Base-by-base conservation (phyloP, 2,888 invertebrate genomes). In the Andricus curvator region DNA sequence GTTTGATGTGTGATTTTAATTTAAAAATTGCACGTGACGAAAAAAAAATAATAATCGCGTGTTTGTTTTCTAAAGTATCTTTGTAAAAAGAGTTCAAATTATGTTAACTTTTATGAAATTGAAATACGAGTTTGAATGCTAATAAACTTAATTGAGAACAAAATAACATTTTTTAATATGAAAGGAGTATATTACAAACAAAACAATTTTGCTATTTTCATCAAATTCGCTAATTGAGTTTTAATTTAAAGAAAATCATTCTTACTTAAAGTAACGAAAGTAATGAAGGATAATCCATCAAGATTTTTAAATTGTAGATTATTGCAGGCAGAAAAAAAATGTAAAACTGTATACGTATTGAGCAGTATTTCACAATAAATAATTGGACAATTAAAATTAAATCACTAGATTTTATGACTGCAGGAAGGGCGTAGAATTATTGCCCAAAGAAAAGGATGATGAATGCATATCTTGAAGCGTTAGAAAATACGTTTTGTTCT, bases 361-460 rank as follows among this genome's bases (percentile, higher is more conserved):
- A 51, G 17, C 51, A 51, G 22, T 11, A 60, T 60, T 22, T 8
- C 22, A 22, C 51, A 56, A n/a, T n/a, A 56, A n/a, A 56, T 66
- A 66, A 66, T 66, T 66, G 66, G 66, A n/a, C 37, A 66, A 20
- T 41, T 66, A 66, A 37, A 66, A 66, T 41, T 66, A 37, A 66
- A 66, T 66, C 37, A 66, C 9, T 20, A 11, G 11, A 22, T 2
- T 22, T 37, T 66, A 2, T 9, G 15, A 25, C 8, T n/a, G 56
- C 56, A 65, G 29, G 29, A 65, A 65, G 29, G 17, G 62, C 11
- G n/a, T 15, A 62, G 11, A 66, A 65, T 33, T 8, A 65, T 65
- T 29, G 20, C 64, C 66, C 76, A 79, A 79, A 86, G 84, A 84
- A 87, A 87, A 82, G 83, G 78, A 86, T 85, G 87, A 88, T 85